Evolutionary conservation across 1,140 invertebrate genomes (phyloP), one percentile per base, ranked within the genome.

Genomic region (Daktulosphaira vitifoliae): DNA sequence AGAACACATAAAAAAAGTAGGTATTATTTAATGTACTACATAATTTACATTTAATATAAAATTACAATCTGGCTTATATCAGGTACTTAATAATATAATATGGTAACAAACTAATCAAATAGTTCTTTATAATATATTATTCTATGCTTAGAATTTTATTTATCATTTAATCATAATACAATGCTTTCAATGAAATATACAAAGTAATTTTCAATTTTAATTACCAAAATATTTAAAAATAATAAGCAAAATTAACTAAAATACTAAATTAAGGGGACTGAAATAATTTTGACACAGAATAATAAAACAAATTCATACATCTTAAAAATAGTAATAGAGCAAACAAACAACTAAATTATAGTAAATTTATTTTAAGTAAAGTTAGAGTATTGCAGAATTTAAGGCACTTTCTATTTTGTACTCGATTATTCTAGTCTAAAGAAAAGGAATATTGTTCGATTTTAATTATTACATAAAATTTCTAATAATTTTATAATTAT

Each of bases 321-420:
- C 5, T 11, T 33, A 33, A 33, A 33, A 33, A 11, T 33, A 6
- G 29, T 33, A 33, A 11, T 5, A 11, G 5, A 11, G 5, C 29
- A 6, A 11, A 33, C 11, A 6, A 33, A 33, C 29, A 6, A 33
- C 29, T 6, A 6, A 33, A 33, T 11, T 33, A 33, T 33, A 33
- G 11, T 6, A 33, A 6, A 33, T 42, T 42, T 59, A 3, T 59
- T 46, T 59, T 26, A 48, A 33, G 25, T 33, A 50, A 29, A 59
- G 25, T 46, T 59, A 46, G 54, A 48, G 16, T 62, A 62, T 62
- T 62, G 42, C 42, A 48, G 56, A 48, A 13, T 48, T n/a, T 62
- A 62, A 62, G 56, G 56, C 56, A 62, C 56, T 62, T 62, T 29
- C 56, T 62, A 62, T 46, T 62, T 62, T 62, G 56, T 62, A 62